phyloP scores from a whole-genome alignment of 2,113 vertebrate genomes.

The Podocnemis expansa region DNA sequence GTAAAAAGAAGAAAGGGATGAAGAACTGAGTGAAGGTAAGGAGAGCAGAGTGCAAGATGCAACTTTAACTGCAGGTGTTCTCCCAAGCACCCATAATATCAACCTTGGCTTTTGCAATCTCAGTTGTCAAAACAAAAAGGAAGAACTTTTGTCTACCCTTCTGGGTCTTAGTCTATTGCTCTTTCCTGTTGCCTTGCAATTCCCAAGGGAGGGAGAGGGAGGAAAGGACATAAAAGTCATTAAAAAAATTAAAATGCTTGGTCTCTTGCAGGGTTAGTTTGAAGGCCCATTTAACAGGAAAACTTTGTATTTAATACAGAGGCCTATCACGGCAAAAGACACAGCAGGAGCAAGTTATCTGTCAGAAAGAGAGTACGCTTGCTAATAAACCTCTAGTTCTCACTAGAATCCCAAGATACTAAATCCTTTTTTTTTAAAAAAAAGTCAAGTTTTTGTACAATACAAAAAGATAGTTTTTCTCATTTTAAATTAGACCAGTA shows the following conservation, averaged over 20 bases:
- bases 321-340: constrained; percentile 10
- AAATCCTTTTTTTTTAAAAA: constrained; percentile 11
- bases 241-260: accelerated
- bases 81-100: accelerated
- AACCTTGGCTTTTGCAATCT: not conserved
- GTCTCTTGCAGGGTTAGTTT: not conserved
- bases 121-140: not conserved
- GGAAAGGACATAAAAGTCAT: not conserved
- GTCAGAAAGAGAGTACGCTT: constrained; percentile 13
- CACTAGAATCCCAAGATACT: not conserved
- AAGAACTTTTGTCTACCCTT: not conserved
- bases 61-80: accelerated
- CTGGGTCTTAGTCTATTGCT: not conserved
- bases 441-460: not conserved
- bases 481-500: not conserved
- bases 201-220: not conserved
- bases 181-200: not conserved
- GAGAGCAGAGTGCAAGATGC: not conserved
- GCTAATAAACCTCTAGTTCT: constrained; percentile 42
- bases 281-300: constrained; percentile 30
- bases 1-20: not conserved
- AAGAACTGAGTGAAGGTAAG: not conserved
- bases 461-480: not conserved
- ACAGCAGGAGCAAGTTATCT: constrained; percentile 21
- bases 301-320: constrained; percentile 26